These are phyloP conservation scores for Cherax destructor DNA, from an alignment of 1,140 invertebrate species.

Conservation along the genomic window DNA sequence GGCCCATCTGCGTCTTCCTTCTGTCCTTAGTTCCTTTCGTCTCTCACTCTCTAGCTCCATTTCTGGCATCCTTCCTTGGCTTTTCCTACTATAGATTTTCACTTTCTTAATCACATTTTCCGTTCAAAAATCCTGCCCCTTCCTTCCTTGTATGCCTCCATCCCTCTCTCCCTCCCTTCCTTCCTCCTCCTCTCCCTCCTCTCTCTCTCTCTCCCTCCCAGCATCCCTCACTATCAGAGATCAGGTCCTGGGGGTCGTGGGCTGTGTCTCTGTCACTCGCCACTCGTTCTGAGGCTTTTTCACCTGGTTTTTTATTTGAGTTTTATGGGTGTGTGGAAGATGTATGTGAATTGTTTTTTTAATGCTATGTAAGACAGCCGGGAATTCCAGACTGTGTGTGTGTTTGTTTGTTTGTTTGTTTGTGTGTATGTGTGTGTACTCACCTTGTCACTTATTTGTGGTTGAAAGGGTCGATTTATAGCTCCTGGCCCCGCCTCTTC, in stretches of 20 bases:
- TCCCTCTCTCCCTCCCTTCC: background rate
- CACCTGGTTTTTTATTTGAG: background rate
- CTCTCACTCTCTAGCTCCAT: too few species aligned
- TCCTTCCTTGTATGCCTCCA: too few species aligned
- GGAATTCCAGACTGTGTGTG: too few species aligned
- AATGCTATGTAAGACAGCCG: background rate
- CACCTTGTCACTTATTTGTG: too few species aligned
- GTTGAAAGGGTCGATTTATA: too few species aligned
- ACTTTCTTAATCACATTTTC: too few species aligned
- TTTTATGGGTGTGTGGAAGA: background rate
- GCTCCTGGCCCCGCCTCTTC: too few species aligned
- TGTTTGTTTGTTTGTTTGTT: background rate
- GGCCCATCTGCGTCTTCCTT: too few species aligned
- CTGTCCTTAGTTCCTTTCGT: too few species aligned
- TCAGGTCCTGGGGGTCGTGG: background rate
- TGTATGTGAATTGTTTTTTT: background rate
- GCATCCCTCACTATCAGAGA: background rate
- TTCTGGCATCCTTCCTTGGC: too few species aligned
- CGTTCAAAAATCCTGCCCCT: too few species aligned
- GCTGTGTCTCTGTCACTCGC: background rate
- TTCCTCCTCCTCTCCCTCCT: background rate
- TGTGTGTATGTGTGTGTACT: background rate
- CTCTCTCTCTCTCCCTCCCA: conserved; percentile 1
- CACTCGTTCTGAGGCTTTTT: background rate
- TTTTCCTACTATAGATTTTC: too few species aligned